phyloP scores from a whole-genome alignment of 2,888 invertebrate genomes.

The Platycnemis pennipes region DNA sequence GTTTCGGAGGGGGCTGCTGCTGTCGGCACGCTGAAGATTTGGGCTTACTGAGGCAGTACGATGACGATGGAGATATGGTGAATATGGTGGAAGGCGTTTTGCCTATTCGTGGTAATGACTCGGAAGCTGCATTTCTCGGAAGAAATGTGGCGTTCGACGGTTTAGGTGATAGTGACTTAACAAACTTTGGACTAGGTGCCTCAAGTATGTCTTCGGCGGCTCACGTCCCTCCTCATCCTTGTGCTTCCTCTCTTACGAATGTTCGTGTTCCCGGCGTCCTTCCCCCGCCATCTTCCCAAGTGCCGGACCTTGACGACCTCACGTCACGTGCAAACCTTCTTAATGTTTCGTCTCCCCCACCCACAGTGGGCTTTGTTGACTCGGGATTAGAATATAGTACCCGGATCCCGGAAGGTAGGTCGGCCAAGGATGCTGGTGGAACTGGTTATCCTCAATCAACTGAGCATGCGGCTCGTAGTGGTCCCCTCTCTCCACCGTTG shows the following conservation, averaged over 20 bases:
- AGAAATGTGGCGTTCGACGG: constrained; percentile 28
- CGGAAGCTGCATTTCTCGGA: not conserved
- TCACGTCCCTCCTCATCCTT: not conserved
- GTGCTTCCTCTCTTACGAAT: constrained; percentile 73
- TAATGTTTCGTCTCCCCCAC: constrained; percentile 29
- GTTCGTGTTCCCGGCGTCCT: constrained; percentile 73
- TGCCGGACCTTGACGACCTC: constrained; percentile 75
- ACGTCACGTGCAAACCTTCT: constrained; percentile 76
- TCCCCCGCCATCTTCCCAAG: constrained; percentile 77
- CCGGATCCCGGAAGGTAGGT: not conserved
- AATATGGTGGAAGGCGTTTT: not conserved
- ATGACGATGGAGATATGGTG: not conserved
- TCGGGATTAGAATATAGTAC: not conserved
- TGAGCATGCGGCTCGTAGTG: not conserved
- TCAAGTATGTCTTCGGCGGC: not conserved
- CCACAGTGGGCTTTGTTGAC: not conserved
- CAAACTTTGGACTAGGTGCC: not conserved
- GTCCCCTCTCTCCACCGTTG: constrained; percentile 8
- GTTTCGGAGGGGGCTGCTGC: constrained; percentile 50
- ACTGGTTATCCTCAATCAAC: not conserved
- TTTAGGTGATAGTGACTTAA: constrained; percentile 22
- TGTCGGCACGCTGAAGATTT: constrained; percentile 36
- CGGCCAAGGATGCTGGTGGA: not conserved
- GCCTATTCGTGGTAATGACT: not conserved
- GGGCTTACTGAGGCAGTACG: constrained; percentile 2